A percentile compares a stretch with the other conserved stretches of the same genome.
These are phyloP conservation scores for Drosophila melanosoma DNA, from an alignment of 2,888 invertebrate species.

Conservation along the genomic window DNA sequence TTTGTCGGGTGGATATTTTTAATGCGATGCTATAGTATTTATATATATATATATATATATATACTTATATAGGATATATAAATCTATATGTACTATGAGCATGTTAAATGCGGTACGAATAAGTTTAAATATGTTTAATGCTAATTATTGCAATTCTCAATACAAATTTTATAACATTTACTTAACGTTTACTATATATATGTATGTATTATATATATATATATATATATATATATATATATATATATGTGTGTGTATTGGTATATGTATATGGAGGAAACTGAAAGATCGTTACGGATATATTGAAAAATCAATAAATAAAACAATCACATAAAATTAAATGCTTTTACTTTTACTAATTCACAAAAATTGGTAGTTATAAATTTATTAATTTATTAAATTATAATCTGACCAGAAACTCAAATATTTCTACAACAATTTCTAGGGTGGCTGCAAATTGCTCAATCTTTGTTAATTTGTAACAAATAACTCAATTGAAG, in stretches of 20 bases:
- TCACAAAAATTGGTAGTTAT: neutral
- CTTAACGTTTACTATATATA: conserved; percentile 71
- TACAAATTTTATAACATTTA: conserved; percentile 76
- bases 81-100: conserved; percentile 2
- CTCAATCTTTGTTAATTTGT: conserved; percentile 37
- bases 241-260: neutral
- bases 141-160: conserved; percentile 79
- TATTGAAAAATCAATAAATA: conserved; percentile 73
- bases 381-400: too few species aligned
- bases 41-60: conserved; percentile 44
- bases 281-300: conserved; percentile 71
- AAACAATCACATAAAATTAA: conserved; percentile 67
- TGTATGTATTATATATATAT: neutral
- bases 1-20: conserved; percentile 54
- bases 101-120: conserved; percentile 19
- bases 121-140: conserved; percentile 71
- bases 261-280: conserved; percentile 51
- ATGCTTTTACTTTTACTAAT: neutral
- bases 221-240: too few species aligned
- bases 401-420: neutral
- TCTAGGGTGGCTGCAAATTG: neutral
- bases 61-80: conserved; percentile 26
- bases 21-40: conserved; percentile 29
- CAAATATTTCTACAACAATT: neutral
- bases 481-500: conserved; percentile 61